Base-by-base conservation (phyloP, 1,140 invertebrate species). In the Hyles euphorbiae region DNA sequence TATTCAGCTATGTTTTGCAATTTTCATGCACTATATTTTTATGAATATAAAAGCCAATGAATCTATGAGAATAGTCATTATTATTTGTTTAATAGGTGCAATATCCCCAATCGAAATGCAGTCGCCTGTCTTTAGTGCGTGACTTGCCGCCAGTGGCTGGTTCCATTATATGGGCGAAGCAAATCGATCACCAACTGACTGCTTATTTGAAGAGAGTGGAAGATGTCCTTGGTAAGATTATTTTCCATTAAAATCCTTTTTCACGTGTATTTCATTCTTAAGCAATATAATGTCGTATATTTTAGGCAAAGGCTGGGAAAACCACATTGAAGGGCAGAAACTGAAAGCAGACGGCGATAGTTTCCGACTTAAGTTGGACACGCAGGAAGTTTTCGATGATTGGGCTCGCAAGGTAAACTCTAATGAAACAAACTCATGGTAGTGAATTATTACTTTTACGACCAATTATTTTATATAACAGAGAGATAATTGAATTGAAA, bases 321-420 rank as follows among this genome's bases (percentile, higher is more conserved):
- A 97, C 76, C 98, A 99, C 83, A 98, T 99, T 34, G 99, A 99
- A 87, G 98, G 99, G 52, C 97, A 99, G 81, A 98, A 99, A 82
- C 89, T 99, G 47, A 99, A 99, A 90, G 95, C 94, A 6, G 98
- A 99, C 85, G 98, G 98, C 8, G 98, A 99, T 72, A 99, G 97
- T 87, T 99, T 99, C 87, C 93, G 97, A 34, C 87, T 96, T 44
- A 99, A 99, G 88, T 89, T 99, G 3, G 98, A 98, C 70, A 99
- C 98, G 4, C 94, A 97, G 80, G 96, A 98, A 76, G 96, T 99
- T 49, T 99, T 99, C 86, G 98, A 99, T 75, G 98, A 99, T 70
- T 99, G 98, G 98, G 94, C 96, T 5, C 91, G 96, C 45, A 97
- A 96, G 88, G 88, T 90, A 76, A 65, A 32, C 44, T 36, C 36